Evolutionary conservation across 2,113 vertebrate species (phyloP).

Genomic region (Petaurus breviceps): DNA sequence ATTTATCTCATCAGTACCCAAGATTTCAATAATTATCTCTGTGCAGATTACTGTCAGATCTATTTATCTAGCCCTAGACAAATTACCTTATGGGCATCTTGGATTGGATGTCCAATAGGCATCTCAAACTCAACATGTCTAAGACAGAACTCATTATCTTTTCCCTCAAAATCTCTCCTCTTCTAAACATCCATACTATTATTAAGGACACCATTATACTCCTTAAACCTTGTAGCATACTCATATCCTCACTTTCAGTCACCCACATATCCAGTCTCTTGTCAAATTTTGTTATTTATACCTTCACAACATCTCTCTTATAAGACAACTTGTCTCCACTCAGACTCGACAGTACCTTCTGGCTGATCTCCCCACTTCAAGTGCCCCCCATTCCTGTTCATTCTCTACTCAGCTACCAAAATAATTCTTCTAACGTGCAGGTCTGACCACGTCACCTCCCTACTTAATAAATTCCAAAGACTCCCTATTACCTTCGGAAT

Average conservation of each 20-base stretch:
- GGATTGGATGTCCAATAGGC: not conserved
- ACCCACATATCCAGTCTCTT: not conserved
- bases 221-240: not conserved
- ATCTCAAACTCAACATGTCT: not conserved
- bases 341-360: not conserved
- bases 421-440: not conserved
- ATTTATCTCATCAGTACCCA: not conserved
- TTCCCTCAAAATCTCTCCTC: not conserved
- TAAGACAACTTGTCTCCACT: not conserved
- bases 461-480: not conserved
- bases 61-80: not conserved
- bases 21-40: not conserved
- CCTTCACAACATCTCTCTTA: not conserved
- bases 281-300: not conserved
- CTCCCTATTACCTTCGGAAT: not conserved
- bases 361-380: not conserved
- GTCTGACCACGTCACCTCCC: not conserved
- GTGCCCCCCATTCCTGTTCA: not conserved
- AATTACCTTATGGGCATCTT: not conserved
- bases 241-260: not conserved
- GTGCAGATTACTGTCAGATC: not conserved
- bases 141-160: not conserved
- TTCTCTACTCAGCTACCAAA: not conserved
- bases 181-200: not conserved
- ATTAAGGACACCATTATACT: not conserved